A percentile compares a stretch with the other conserved stretches of the same genome.
These are phyloP conservation scores for Hemibagrus guttatus DNA, from an alignment of 2,797 vertebrate species.

Conservation along the genomic window DNA sequence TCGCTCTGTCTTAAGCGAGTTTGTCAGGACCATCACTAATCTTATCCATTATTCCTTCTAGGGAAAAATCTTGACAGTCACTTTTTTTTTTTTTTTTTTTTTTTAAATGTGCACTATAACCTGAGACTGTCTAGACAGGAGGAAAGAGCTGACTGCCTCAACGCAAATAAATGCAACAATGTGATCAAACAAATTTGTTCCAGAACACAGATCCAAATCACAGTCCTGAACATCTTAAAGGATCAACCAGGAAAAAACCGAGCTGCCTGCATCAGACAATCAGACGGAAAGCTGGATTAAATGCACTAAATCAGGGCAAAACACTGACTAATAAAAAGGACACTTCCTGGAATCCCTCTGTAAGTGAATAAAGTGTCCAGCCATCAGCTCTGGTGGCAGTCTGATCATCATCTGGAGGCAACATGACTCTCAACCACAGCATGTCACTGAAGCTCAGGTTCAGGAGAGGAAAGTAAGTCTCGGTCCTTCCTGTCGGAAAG, in stretches of 20 bases:
- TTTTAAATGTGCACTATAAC: conserved; percentile 46
- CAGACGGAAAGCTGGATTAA: neutral
- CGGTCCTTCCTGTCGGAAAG: neutral
- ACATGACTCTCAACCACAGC: neutral
- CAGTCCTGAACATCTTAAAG: conserved; percentile 24
- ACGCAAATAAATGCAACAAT: conserved; percentile 47
- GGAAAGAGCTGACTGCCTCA: conserved; percentile 41
- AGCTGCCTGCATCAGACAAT: neutral
- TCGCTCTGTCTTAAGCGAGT: neutral
- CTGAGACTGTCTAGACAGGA: conserved; percentile 53
- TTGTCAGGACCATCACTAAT: conserved; percentile 53
- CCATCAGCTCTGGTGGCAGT: no score
- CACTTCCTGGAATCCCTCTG: neutral
- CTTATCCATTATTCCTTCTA: conserved; percentile 22
- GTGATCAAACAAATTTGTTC: conserved; percentile 33
- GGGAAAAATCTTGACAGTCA: conserved; percentile 13
- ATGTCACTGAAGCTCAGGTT: neutral
- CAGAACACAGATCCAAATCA: conserved; percentile 27
- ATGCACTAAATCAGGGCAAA: neutral
- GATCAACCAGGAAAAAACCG: neutral
- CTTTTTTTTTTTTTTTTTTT: conserved; percentile 20
- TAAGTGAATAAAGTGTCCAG: no score
- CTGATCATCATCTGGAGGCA: neutral
- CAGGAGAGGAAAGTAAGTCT: neutral
- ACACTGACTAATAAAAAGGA: neutral